Evolutionary conservation across 2,888 invertebrate species (phyloP).

Genomic region (Siphonodentalium dalli): DNA sequence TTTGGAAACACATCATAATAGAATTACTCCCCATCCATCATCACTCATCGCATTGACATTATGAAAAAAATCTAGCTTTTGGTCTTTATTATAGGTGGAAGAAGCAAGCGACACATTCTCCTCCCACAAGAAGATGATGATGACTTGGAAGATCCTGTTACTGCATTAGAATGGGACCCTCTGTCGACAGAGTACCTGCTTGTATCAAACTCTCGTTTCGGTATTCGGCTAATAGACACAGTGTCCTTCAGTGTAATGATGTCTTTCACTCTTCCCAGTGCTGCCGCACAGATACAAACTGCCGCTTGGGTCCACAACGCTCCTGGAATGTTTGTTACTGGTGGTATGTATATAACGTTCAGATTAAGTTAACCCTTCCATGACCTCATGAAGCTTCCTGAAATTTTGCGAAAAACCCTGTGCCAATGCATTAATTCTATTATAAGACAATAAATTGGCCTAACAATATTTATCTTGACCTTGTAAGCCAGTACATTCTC

Average conservation of each 20-base stretch:
- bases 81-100: conserved; percentile 33
- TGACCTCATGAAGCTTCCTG: no score
- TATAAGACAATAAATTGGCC: no score
- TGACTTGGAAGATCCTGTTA: conserved; percentile 48
- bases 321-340: conserved; percentile 67
- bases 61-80: no score
- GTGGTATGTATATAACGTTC: conserved; percentile 63
- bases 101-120: conserved; percentile 41
- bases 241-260: conserved; percentile 49
- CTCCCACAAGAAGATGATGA: conserved; percentile 48
- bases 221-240: conserved; percentile 62
- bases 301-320: conserved; percentile 65
- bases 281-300: conserved; percentile 60
- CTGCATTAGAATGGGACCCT: conserved; percentile 65
- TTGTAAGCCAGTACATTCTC: no score
- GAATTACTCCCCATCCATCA: no score
- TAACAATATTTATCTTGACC: no score
- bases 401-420: no score
- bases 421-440: no score
- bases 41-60: no score
- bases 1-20: no score
- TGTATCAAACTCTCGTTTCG: conserved; percentile 50
- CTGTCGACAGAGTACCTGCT: conserved; percentile 65
- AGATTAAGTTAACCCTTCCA: no score
- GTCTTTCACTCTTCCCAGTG: conserved; percentile 61